Evolutionary conservation across 2,113 vertebrate species (phyloP).

Genomic region (Setophaga petechia): DNA sequence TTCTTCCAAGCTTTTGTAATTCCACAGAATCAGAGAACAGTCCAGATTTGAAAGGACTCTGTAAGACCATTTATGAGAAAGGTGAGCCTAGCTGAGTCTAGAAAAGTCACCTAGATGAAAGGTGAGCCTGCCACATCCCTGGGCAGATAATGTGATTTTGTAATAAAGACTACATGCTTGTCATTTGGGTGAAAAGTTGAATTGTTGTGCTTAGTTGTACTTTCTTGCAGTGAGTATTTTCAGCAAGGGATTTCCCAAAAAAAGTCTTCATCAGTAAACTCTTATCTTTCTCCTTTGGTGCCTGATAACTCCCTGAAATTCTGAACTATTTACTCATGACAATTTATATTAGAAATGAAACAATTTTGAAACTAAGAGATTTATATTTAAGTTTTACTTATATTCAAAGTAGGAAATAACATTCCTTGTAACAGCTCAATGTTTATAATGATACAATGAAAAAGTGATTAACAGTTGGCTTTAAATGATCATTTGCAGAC

Average conservation of each 20-base stretch:
- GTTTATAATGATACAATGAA: constrained; percentile 24
- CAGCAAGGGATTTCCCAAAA: not conserved
- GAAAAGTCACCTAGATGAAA: not conserved
- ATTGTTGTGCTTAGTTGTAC: rapidly evolving
- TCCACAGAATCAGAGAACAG: not conserved
- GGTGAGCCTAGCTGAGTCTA: not conserved
- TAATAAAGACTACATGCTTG: not conserved
- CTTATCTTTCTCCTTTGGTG: not conserved
- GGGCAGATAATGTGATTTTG: not conserved
- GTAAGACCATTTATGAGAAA: not conserved
- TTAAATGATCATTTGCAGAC: constrained; percentile 31
- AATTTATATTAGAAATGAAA: constrained; percentile 30
- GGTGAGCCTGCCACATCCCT: not conserved
- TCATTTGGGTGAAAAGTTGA: not conserved
- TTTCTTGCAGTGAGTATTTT: not conserved
- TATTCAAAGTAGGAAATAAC: constrained; percentile 64
- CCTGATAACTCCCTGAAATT: not conserved
- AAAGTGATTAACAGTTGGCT: constrained; percentile 56
- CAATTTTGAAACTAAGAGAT: not conserved
- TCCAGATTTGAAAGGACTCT: not conserved
- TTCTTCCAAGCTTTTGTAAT: not conserved
- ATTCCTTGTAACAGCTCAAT: constrained; percentile 47
- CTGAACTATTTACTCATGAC: not conserved
- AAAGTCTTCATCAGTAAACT: not conserved
- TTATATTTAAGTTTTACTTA: constrained; percentile 67